phyloP scores from a whole-genome alignment of 2,113 vertebrate genomes.

The Meles meles region DNA sequence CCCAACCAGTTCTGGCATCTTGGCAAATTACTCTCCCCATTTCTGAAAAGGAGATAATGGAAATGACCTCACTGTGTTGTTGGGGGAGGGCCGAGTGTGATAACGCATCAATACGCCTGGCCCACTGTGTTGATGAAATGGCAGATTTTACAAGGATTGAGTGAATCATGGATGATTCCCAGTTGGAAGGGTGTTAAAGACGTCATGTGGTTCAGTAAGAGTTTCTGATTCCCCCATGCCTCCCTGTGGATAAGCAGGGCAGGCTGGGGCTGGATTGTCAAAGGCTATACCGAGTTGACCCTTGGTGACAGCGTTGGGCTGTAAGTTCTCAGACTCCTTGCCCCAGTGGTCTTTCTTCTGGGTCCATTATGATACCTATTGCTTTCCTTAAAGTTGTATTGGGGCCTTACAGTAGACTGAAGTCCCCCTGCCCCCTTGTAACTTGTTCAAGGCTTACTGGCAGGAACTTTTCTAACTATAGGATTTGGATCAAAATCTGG shows the following conservation, averaged over 20 bases:
- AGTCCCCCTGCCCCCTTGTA: background rate
- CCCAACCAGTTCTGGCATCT: background rate
- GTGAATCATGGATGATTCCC: background rate
- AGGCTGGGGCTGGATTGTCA: background rate
- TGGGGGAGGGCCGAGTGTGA: background rate
- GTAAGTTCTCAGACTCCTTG: background rate
- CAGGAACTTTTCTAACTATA: background rate
- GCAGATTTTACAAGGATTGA: background rate
- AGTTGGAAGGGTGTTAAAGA: background rate
- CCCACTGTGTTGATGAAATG: no score
- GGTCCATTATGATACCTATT: background rate
- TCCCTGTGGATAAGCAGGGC: background rate
- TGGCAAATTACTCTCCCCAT: background rate
- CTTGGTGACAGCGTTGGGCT: background rate
- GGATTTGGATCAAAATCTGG: background rate
- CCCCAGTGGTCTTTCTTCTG: background rate
- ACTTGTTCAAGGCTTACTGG: background rate
- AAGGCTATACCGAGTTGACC: background rate
- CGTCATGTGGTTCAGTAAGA: background rate
- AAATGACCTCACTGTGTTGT: background rate
- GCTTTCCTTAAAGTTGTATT: background rate
- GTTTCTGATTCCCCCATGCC: background rate
- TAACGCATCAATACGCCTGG: no score
- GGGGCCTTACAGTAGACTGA: background rate
- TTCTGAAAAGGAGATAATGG: background rate